Percentiles rank a stretch among this genome's conserved stretches.
These are phyloP conservation scores for Podarcis raffonei DNA, from an alignment of 2,113 vertebrate genomes.

Conservation along the genomic window DNA sequence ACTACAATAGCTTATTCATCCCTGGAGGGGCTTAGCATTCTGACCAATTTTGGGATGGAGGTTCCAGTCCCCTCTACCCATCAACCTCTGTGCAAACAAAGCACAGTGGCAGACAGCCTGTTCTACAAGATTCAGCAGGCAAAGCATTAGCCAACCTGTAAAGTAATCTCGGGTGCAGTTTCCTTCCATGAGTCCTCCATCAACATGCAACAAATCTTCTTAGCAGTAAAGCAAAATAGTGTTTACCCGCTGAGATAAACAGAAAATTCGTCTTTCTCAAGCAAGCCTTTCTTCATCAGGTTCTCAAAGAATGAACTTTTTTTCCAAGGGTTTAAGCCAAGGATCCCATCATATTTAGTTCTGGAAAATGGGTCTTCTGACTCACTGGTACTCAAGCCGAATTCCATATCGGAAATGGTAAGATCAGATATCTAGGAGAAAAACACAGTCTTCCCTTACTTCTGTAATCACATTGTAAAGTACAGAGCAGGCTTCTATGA, in stretches of 20 bases:
- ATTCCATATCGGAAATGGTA: slow-evolving; percentile 57
- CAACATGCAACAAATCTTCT: not conserved
- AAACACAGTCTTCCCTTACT: fast-evolving
- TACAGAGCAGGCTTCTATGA: not conserved
- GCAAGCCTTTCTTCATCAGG: slow-evolving; percentile 61
- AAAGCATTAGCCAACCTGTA: not conserved
- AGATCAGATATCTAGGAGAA: slow-evolving; percentile 61
- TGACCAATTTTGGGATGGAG: not conserved
- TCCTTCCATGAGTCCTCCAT: not conserved
- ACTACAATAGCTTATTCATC: too few species aligned
- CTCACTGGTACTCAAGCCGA: slow-evolving; percentile 67
- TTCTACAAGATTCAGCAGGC: too few species aligned
- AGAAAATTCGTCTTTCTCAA: slow-evolving; percentile 67
- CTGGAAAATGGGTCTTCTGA: slow-evolving; percentile 55
- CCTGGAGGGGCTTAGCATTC: too few species aligned
- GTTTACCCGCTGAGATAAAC: slow-evolving; percentile 71
- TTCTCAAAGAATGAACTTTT: slow-evolving; percentile 67
- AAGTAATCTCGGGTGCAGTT: not conserved
- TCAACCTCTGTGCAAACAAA: not conserved
- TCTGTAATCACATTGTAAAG: not conserved
- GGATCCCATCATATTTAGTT: slow-evolving; percentile 69
- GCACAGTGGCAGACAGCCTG: not conserved
- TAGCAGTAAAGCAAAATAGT: not conserved
- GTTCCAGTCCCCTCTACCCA: not conserved
- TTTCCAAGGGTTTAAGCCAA: slow-evolving; percentile 62